These are phyloP conservation scores for Drosophila lutescens DNA, from an alignment of 2,888 invertebrate species.

Conservation along the genomic window DNA sequence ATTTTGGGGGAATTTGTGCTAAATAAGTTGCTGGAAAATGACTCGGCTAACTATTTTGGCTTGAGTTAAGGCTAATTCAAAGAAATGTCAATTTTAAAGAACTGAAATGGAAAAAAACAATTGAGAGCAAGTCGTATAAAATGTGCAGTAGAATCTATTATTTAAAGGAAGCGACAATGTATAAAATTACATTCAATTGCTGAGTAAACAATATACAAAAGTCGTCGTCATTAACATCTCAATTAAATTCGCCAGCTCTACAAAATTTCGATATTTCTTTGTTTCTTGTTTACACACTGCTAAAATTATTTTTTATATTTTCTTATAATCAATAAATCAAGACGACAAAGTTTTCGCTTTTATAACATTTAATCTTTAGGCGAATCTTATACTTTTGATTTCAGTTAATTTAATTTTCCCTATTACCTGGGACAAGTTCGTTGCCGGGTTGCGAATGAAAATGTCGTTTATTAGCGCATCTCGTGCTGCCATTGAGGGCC, in stretches of 20 bases:
- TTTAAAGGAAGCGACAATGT: neutral
- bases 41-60: neutral
- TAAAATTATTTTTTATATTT: neutral
- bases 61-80: neutral
- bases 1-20: neutral
- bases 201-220: neutral
- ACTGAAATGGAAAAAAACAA: neutral
- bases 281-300: neutral
- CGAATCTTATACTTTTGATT: slow-evolving; percentile 4
- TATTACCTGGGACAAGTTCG: slow-evolving; percentile 23
- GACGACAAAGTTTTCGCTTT: neutral
- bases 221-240: neutral
- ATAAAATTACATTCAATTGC: neutral
- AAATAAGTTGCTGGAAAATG: slow-evolving; percentile 4
- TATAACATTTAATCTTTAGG: neutral
- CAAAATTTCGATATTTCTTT: neutral
- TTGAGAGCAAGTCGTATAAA: too few relatives aligned
- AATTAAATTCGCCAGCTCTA: neutral
- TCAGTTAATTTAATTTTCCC: slow-evolving; percentile 44
- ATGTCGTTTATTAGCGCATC: slow-evolving; percentile 66
- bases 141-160: too few relatives aligned
- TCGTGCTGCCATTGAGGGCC: slow-evolving; percentile 54
- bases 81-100: neutral
- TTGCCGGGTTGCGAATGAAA: slow-evolving; percentile 48
- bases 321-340: too few relatives aligned